A percentile compares a stretch with the other conserved stretches of the same genome.
Conservation (phyloP, 2,113 vertebrate species). For the Oenanthe melanoleuca region DNA sequence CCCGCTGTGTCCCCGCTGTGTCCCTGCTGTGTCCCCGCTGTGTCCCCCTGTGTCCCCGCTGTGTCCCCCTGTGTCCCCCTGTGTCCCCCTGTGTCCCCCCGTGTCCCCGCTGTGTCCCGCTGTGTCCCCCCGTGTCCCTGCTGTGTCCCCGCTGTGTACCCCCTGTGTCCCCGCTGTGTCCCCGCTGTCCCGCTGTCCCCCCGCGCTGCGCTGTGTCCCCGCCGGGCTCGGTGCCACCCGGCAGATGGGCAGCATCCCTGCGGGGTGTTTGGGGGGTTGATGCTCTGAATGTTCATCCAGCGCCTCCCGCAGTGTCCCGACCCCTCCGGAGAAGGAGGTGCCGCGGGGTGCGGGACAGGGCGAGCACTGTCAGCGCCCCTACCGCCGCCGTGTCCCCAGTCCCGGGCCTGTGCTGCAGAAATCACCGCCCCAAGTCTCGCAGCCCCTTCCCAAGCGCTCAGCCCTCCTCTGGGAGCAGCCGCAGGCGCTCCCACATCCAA, state of each 20-base stretch:
- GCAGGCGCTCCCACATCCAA: accelerated
- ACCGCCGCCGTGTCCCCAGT: accelerated
- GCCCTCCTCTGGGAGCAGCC: neutral
- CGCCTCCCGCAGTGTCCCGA: neutral
- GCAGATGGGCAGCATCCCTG: conserved; percentile 24
- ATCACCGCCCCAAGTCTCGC: neutral
- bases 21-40: too few relatives aligned
- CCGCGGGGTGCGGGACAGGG: accelerated
- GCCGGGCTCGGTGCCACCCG: neutral
- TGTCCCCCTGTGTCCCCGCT: too few relatives aligned
- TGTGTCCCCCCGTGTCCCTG: too few relatives aligned
- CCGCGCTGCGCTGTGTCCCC: too few relatives aligned
- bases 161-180: too few relatives aligned
- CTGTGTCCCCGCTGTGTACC: too few relatives aligned
- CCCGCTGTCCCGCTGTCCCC: too few relatives aligned
- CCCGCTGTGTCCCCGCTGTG: too few relatives aligned
- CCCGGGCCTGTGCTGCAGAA: neutral
- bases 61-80: too few relatives aligned
- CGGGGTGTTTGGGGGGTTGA: neutral
- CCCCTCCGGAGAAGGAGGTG: neutral
- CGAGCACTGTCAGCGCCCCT: accelerated
- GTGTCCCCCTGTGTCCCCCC: too few relatives aligned
- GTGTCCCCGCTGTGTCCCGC: too few relatives aligned
- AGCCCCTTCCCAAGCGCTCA: neutral
- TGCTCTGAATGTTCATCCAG: neutral